A percentile compares a stretch with the other conserved stretches of the same genome.
Evolutionary conservation across 2,888 invertebrate species (phyloP).

Genomic region (Embidobia sp.): DNA sequence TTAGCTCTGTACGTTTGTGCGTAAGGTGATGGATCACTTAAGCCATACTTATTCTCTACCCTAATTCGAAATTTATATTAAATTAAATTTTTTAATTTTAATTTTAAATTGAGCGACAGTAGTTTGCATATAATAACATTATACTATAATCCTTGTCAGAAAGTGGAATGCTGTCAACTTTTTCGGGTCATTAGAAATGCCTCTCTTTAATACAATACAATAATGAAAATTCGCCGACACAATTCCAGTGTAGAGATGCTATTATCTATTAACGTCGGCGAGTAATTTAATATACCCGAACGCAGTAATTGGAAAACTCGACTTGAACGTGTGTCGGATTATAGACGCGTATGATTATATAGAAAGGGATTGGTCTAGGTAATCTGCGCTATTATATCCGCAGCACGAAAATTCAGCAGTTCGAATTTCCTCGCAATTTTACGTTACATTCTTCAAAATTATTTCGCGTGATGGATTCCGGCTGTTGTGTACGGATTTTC

Average conservation of each 20-base stretch:
- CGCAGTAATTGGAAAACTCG: constrained; percentile 75
- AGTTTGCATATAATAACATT: too few species aligned
- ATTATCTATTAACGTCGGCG: constrained; percentile 71
- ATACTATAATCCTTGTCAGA: too few species aligned
- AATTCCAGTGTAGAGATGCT: constrained; percentile 71
- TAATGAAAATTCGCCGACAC: constrained; percentile 68
- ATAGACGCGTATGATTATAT: constrained; percentile 47
- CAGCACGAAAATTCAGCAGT: constrained; percentile 46
- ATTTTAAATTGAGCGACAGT: too few species aligned
- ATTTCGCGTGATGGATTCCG: constrained; percentile 29
- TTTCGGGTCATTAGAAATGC: constrained; percentile 63
- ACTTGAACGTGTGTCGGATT: constrained; percentile 67
- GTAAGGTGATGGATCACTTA: constrained; percentile 97
- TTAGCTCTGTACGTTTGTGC: constrained; percentile 90
- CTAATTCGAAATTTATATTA: constrained; percentile 97
- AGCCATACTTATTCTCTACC: constrained; percentile 98
- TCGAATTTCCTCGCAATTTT: constrained; percentile 43
- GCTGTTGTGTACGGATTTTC: too few species aligned
- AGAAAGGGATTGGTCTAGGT: constrained; percentile 45
- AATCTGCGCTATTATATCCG: constrained; percentile 49
- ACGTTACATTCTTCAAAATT: constrained; percentile 30
- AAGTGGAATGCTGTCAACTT: constrained; percentile 9
- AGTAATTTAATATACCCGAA: constrained; percentile 73
- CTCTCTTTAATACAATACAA: constrained; percentile 67
- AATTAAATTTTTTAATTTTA: too few species aligned